These are phyloP conservation scores for Pagrus major DNA, from an alignment of 2,113 vertebrate genomes.

Conservation along the genomic window DNA sequence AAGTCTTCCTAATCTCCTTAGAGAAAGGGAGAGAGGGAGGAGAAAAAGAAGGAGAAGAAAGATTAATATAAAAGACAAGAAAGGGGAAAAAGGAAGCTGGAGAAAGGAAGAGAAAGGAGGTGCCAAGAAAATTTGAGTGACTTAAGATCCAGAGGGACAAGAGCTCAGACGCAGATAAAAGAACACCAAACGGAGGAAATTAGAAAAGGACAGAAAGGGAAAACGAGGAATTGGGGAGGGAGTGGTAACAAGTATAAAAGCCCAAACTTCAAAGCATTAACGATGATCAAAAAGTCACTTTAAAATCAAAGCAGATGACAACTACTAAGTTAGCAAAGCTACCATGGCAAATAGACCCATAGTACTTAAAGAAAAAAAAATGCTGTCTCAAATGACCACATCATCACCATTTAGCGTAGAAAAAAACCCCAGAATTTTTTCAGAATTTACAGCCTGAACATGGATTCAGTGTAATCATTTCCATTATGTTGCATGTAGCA, in stretches of 20 bases:
- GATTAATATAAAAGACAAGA: constrained; percentile 48
- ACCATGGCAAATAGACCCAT: constrained; percentile 57
- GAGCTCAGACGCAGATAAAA: constrained; percentile 53
- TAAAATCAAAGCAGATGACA: constrained; percentile 66
- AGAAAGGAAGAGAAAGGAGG: constrained; percentile 24
- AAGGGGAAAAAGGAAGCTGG: neutral
- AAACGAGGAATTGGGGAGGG: neutral
- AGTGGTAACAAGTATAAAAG: constrained; percentile 61
- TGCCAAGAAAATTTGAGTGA: constrained; percentile 41
- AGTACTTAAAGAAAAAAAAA: constrained; percentile 51
- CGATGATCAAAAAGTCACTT: constrained; percentile 65
- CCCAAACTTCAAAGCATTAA: constrained; percentile 76
- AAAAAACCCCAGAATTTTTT: neutral
- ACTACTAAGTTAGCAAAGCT: constrained; percentile 57
- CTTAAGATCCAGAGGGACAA: constrained; percentile 40
- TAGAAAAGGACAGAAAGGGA: constrained; percentile 29
- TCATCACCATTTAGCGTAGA: neutral
- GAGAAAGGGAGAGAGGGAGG: constrained; percentile 36
- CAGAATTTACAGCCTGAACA: neutral
- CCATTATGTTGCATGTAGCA: neutral
- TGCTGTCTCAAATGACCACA: constrained; percentile 69
- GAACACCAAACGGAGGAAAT: constrained; percentile 37
- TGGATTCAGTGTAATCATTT: neutral
- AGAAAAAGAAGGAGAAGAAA: constrained; percentile 33
- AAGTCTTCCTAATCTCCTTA: constrained; percentile 81